Conservation (phyloP, 2,888 invertebrate species). For the Branchipolynoe longqiensis region DNA sequence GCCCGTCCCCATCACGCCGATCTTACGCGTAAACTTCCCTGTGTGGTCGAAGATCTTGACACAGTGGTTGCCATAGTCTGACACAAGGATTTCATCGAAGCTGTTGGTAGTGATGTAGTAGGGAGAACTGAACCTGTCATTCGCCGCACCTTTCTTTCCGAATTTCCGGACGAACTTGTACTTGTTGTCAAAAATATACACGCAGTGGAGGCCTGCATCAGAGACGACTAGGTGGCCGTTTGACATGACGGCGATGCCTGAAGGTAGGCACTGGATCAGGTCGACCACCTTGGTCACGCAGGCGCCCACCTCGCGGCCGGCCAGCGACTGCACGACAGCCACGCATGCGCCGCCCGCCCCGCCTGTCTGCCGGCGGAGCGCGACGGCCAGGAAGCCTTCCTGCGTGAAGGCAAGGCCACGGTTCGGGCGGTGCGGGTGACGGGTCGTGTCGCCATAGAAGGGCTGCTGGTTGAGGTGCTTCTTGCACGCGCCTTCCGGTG, state of each 20-base stretch:
- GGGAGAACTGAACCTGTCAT: conserved; percentile 73
- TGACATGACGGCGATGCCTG: conserved; percentile 71
- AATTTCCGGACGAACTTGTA: conserved; percentile 74
- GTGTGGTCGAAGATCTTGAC: conserved; percentile 72
- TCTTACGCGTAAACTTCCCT: conserved; percentile 74
- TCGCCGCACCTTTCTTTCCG: conserved; percentile 75
- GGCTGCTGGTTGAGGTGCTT: conserved; percentile 51
- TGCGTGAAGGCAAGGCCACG: conserved; percentile 82
- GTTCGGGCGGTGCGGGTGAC: conserved; percentile 53
- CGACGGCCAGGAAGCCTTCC: conserved; percentile 83
- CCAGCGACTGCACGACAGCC: conserved; percentile 22
- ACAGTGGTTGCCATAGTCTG: conserved; percentile 74
- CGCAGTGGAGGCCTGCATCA: conserved; percentile 71
- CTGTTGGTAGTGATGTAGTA: conserved; percentile 72
- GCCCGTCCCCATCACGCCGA: conserved; percentile 70
- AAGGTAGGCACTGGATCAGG: conserved; percentile 61
- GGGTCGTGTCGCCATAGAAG: conserved; percentile 24
- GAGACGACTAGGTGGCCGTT: conserved; percentile 73
- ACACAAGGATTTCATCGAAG: conserved; percentile 75
- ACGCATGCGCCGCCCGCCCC: not conserved
- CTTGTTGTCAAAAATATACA: conserved; percentile 70
- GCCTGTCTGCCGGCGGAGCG: conserved; percentile 83
- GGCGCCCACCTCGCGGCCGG: conserved; percentile 18
- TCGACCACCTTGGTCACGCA: not conserved
- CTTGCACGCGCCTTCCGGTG: conserved; percentile 13